Evolutionary conservation across 2,113 vertebrate genomes (phyloP), one percentile per base, ranked within the genome.

Genomic region (Sarotherodon lohbergeri): DNA sequence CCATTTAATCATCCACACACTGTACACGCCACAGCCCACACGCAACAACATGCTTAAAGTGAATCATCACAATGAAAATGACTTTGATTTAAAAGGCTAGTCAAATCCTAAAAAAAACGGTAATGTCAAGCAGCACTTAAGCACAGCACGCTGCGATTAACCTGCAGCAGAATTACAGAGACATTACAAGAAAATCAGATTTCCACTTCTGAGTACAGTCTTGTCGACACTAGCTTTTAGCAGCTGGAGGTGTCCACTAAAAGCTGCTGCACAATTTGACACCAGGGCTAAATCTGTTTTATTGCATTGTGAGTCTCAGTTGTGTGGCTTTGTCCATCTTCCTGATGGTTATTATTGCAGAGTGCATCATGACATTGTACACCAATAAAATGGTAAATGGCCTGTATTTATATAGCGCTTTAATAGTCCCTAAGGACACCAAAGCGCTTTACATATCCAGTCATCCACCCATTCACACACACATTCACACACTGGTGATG

Each of bases 51-150:
- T 36, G 32, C 81, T 12, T 6, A 56, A 34, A 80, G 32, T 68
- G 73, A 56, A 56, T 71, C 27, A 80, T 19, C 59, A 14, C 24
- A 63, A 81, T 32, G 22, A 66, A 86, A 91, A 68, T 43, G 56
- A 81, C 83, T 90, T 85, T n/a, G 81, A 88, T 76, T 50, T 56
- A 8, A 34, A 57, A 41, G 78, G 59, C 81, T 82, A 82, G 79
- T 82, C 57, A 52, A 13, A 78, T 78, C 46, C 73, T 78, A 56
- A 80, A 80, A 66, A 66, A 22, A 82, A 81, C 19, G n/a, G 19
- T 22, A 84, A 88, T 84, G 89, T 87, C 87, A 88, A 63, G 63
- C 83, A 56, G 89, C 91, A 88, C 85, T 91, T 89, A 81, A 84
- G 83, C 34, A n/a, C 50, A 24, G 27, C 14, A 50, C 57, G 79